Conservation (phyloP, 2,888 invertebrate genomes). For the Acrobasis repandana region DNA sequence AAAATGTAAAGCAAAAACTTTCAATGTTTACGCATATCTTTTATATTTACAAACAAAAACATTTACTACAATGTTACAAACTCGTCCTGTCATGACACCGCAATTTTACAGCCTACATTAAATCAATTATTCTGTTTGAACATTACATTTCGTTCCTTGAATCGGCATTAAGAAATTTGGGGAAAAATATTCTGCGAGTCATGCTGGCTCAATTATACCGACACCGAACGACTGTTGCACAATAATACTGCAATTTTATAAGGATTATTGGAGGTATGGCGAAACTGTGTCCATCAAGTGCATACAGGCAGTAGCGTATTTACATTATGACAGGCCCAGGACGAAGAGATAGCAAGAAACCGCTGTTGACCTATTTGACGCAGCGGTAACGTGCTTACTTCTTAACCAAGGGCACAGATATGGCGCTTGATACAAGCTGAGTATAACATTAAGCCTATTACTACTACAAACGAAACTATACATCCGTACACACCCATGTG, state of each 20-base stretch:
- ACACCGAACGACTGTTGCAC: slow-evolving; percentile 32
- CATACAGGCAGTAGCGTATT: background rate
- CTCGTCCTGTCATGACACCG: slow-evolving; percentile 4
- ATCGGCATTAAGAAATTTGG: slow-evolving; percentile 22
- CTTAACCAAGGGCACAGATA: too few species aligned
- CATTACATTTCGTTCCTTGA: slow-evolving; percentile 8
- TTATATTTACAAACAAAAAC: background rate
- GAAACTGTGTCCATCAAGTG: slow-evolving; percentile 46
- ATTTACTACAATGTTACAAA: background rate
- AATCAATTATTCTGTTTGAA: slow-evolving; percentile 22
- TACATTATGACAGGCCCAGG: too few species aligned
- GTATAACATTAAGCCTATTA: too few species aligned
- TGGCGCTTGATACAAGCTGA: too few species aligned
- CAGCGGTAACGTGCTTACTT: too few species aligned
- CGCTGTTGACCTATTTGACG: too few species aligned
- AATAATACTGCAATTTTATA: slow-evolving; percentile 48
- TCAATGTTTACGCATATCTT: background rate
- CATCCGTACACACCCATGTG: too few species aligned
- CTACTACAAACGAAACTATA: too few species aligned
- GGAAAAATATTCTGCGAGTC: slow-evolving; percentile 22
- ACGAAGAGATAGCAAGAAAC: too few species aligned
- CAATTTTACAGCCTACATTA: slow-evolving; percentile 21
- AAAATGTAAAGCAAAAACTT: too few species aligned
- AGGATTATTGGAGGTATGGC: slow-evolving; percentile 50
- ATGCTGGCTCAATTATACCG: slow-evolving; percentile 22